These are phyloP conservation scores for Dasypus novemcinctus DNA, from an alignment of 2,113 vertebrate species.

Conservation along the genomic window DNA sequence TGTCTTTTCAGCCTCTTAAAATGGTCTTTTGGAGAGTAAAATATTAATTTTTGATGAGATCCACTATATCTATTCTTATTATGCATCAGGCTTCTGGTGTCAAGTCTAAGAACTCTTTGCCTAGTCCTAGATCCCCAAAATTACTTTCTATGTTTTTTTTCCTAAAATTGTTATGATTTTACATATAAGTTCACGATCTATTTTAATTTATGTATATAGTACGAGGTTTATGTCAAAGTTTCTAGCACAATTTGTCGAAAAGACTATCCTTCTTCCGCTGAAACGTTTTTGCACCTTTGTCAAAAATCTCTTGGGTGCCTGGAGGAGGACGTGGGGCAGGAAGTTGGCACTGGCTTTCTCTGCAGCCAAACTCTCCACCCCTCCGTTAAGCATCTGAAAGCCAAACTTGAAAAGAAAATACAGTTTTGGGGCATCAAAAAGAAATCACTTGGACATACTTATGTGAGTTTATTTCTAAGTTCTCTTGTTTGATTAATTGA, in stretches of 20 bases:
- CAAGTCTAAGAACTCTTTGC: neutral
- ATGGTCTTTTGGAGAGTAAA: neutral
- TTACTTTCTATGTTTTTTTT: neutral
- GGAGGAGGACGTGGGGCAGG: too few relatives aligned
- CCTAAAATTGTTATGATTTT: neutral
- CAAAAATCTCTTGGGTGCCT: too few relatives aligned
- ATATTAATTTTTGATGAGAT: neutral
- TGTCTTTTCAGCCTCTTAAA: neutral
- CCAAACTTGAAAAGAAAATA: too few relatives aligned
- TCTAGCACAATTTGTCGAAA: neutral
- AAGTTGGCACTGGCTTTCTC: too few relatives aligned
- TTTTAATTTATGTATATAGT: neutral
- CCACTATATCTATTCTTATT: neutral
- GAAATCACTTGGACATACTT: neutral
- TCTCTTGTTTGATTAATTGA: neutral
- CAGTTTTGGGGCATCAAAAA: too few relatives aligned
- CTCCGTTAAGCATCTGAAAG: too few relatives aligned
- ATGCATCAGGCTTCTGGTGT: neutral
- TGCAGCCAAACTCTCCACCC: too few relatives aligned
- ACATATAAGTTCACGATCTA: neutral
- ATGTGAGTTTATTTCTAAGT: neutral
- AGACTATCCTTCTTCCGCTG: neutral
- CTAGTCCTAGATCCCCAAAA: neutral
- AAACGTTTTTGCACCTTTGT: neutral
- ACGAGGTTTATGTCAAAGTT: neutral